phyloP scores from a whole-genome alignment of 2,888 invertebrate species.

The Orthonevra nobilis region DNA sequence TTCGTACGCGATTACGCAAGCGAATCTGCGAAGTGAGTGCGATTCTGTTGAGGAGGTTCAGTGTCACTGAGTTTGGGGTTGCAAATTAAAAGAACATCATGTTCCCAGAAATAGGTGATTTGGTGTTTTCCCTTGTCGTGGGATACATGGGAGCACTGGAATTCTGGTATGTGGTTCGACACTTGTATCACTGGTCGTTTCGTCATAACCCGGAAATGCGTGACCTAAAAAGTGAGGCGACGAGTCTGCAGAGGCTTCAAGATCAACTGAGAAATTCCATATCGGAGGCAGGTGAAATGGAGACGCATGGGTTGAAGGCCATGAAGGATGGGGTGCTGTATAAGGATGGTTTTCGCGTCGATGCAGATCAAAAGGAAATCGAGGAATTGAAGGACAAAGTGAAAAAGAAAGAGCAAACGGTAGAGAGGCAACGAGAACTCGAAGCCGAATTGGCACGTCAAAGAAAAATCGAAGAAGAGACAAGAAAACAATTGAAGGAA shows the following conservation, averaged over 20 bases:
- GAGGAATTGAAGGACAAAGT: constrained; percentile 70
- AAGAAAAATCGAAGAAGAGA: constrained; percentile 75
- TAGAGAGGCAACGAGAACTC: constrained; percentile 71
- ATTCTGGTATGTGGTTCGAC: constrained; percentile 78
- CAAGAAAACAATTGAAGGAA: constrained; percentile 74
- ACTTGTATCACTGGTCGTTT: constrained; percentile 78
- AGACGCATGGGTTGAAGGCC: constrained; percentile 72
- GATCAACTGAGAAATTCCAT: constrained; percentile 75
- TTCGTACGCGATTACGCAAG: constrained; percentile 73
- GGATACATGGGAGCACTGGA: constrained; percentile 89
- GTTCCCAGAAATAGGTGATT: constrained; percentile 84
- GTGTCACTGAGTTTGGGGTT: constrained; percentile 65
- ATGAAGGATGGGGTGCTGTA: constrained; percentile 79
- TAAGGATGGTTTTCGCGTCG: constrained; percentile 77
- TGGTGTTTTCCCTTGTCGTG: constrained; percentile 87
- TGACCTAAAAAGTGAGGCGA: constrained; percentile 69
- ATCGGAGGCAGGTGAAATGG: constrained; percentile 72
- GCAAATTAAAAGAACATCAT: too few relatives aligned
- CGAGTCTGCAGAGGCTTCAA: constrained; percentile 74
- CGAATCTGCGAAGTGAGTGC: constrained; percentile 57
- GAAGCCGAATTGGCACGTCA: constrained; percentile 76
- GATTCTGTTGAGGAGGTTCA: constrained; percentile 23
- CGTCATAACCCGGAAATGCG: constrained; percentile 72
- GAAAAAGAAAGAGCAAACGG: constrained; percentile 56
- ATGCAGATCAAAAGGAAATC: constrained; percentile 72